Evolutionary conservation across 2,797 vertebrate genomes (phyloP).

Genomic region (Mormyrus hasselquistii): DNA sequence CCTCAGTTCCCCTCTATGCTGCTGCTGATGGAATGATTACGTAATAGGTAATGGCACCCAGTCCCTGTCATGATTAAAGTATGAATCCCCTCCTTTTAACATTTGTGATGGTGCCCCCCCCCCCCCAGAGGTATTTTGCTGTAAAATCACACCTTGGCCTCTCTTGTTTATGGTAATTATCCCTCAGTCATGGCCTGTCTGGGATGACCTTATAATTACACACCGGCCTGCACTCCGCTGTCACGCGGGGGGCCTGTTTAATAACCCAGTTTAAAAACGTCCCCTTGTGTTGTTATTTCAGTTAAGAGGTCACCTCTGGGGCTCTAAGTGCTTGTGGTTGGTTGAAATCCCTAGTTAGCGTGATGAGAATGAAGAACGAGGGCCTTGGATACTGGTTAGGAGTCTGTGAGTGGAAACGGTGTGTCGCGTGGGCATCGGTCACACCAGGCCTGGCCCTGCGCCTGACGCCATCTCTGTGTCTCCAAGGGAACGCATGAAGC

Average conservation of each 20-base stretch:
- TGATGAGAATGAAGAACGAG: not conserved
- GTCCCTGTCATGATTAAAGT: not conserved
- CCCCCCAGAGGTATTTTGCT: not conserved
- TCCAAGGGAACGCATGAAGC: slow-evolving; percentile 82
- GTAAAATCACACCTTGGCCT: not conserved
- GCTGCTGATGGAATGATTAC: not conserved
- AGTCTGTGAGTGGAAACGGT: not conserved
- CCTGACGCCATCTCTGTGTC: not conserved
- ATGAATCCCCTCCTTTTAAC: not conserved
- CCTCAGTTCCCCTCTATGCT: not conserved
- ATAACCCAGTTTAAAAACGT: not conserved
- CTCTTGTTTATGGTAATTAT: not conserved
- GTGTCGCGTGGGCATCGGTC: not conserved
- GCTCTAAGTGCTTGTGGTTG: not conserved
- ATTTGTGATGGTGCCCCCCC: not conserved
- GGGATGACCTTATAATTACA: not conserved
- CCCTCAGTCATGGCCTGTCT: not conserved
- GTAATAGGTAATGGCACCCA: not conserved
- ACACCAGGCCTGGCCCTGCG: not conserved
- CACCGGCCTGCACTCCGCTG: not conserved
- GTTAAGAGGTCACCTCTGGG: not conserved
- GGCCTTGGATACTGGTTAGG: not conserved
- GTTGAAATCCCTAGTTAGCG: not conserved
- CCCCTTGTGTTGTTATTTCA: not conserved
- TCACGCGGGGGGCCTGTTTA: not conserved